Conservation (phyloP, 2,888 invertebrate species). For the Koerneria pararmatus region DNA sequence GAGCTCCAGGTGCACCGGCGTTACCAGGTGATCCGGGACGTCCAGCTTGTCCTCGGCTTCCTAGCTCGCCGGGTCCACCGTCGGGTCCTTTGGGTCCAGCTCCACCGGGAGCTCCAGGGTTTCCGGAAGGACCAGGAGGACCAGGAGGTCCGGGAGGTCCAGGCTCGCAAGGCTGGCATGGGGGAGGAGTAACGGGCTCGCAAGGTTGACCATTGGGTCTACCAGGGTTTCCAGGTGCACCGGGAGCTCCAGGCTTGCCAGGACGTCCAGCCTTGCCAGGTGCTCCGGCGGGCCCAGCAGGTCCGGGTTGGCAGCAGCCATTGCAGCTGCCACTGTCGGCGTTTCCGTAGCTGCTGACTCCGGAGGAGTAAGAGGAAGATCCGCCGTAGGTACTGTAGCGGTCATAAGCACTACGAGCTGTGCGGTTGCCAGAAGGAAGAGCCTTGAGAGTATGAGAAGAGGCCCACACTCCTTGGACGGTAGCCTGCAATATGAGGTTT, state of each 20-base stretch:
- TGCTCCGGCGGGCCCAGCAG: too few species aligned
- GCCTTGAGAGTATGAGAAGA: too few species aligned
- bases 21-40: constrained; percentile 33
- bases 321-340: too few species aligned
- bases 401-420: too few species aligned
- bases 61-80: constrained; percentile 19
- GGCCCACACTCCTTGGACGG: too few species aligned
- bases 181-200: constrained; percentile 57
- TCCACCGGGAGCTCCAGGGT: constrained; percentile 32
- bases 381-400: too few species aligned
- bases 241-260: constrained; percentile 57
- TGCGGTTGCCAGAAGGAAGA: too few species aligned
- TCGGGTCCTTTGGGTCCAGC: constrained; percentile 34
- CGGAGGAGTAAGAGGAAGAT: too few species aligned
- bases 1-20: constrained; percentile 34
- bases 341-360: too few species aligned
- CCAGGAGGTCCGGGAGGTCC: constrained; percentile 36
- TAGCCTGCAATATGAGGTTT: too few species aligned
- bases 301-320: too few species aligned
- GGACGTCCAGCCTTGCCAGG: too few species aligned
- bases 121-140: constrained; percentile 36
- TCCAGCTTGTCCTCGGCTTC: constrained; percentile 22
- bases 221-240: constrained; percentile 57
- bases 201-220: constrained; percentile 53
- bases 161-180: constrained; percentile 57